Conservation (phyloP, 2,888 invertebrate species). For the Drosophila neotestacea region DNA sequence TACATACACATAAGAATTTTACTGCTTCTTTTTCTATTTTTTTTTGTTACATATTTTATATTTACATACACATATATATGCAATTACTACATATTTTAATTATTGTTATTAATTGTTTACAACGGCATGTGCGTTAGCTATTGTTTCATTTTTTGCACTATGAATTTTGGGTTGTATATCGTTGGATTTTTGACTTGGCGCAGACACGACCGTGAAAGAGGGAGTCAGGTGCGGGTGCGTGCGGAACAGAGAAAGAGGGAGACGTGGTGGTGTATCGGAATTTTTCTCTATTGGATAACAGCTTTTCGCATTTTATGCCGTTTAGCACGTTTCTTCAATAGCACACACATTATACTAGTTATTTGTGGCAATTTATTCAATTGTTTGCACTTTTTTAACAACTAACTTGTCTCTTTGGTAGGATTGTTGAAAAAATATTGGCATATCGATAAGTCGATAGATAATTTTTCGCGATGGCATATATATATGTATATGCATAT, state of each 20-base stretch:
- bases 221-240: conserved; percentile 54
- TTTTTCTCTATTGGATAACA: conserved; percentile 78
- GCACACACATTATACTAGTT: conserved; percentile 35
- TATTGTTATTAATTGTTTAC: conserved; percentile 51
- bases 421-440: conserved; percentile 8
- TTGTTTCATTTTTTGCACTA: conserved; percentile 45
- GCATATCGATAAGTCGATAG: too few species aligned
- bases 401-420: conserved; percentile 43
- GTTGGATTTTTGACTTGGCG: conserved; percentile 46
- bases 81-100: conserved; percentile 43
- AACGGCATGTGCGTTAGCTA: conserved; percentile 20
- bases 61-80: conserved; percentile 40
- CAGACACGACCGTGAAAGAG: conserved; percentile 50
- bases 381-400: conserved; percentile 46
- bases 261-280: conserved; percentile 65
- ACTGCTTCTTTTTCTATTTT: conserved; percentile 51
- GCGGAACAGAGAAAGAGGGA: conserved; percentile 18
- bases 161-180: conserved; percentile 49
- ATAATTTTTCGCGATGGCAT: too few species aligned
- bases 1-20: conserved; percentile 41
- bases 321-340: conserved; percentile 41
- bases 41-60: conserved; percentile 23
- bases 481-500: too few species aligned
- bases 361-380: conserved; percentile 29
- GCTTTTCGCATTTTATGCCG: conserved; percentile 56